phyloP scores from a whole-genome alignment of 2,888 invertebrate species.

The Hedya salicella region DNA sequence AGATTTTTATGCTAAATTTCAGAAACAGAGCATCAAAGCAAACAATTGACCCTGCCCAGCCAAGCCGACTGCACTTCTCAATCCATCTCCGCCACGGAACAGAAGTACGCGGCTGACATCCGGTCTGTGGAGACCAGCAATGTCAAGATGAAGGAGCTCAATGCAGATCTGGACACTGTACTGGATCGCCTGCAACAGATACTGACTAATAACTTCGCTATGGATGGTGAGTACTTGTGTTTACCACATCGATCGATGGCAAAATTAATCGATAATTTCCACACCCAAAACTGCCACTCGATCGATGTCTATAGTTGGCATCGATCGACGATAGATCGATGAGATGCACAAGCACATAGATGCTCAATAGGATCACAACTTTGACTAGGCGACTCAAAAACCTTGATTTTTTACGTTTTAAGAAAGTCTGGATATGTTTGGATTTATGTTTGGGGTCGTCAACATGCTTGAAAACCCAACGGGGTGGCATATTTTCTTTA shows the following conservation, averaged over 20 bases:
- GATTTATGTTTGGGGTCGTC: background rate
- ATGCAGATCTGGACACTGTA: slow-evolving; percentile 88
- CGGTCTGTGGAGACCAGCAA: slow-evolving; percentile 69
- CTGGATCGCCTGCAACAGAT: slow-evolving; percentile 89
- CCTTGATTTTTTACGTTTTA: slow-evolving; percentile 5
- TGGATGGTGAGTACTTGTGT: slow-evolving; percentile 85
- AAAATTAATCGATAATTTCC: too few species aligned
- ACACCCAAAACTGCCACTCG: too few species aligned
- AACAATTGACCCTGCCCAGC: slow-evolving; percentile 47
- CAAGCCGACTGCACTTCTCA: slow-evolving; percentile 48
- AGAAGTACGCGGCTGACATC: slow-evolving; percentile 72
- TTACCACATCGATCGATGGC: too few species aligned
- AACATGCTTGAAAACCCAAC: too few species aligned
- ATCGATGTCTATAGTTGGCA: too few species aligned
- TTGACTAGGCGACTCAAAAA: slow-evolving; percentile 8
- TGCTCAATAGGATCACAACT: background rate
- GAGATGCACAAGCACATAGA: too few species aligned
- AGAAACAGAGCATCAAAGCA: slow-evolving; percentile 57
- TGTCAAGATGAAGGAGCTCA: slow-evolving; percentile 81
- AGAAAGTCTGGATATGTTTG: slow-evolving; percentile 4
- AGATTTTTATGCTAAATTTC: slow-evolving; percentile 7
- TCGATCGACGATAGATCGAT: too few species aligned
- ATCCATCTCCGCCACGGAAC: slow-evolving; percentile 63
- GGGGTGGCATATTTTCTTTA: background rate
- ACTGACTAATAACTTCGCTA: slow-evolving; percentile 87